Conservation (phyloP, 1,140 invertebrate genomes). For the Neodiprion lecontei region DNA sequence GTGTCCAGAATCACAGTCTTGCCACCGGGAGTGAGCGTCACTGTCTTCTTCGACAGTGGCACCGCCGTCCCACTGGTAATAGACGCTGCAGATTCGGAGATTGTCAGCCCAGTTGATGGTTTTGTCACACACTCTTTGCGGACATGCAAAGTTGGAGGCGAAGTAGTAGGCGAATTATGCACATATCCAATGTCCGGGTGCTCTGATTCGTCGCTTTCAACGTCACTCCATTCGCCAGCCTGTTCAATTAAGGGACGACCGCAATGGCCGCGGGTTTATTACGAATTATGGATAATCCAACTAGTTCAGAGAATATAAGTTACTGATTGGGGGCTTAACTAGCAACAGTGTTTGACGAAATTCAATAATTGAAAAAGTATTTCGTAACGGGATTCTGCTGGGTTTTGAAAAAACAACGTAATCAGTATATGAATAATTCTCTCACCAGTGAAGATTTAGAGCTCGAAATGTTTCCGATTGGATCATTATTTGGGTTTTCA, state of each 20-base stretch:
- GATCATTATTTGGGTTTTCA: slow-evolving; percentile 1
- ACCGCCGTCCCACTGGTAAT: slow-evolving; percentile 29
- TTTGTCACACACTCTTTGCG: slow-evolving; percentile 6
- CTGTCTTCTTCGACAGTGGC: slow-evolving; percentile 34
- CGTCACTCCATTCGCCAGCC: slow-evolving; percentile 18
- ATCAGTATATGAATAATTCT: neutral
- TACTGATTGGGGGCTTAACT: no score
- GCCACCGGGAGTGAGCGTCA: slow-evolving; percentile 36
- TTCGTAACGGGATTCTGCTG: no score
- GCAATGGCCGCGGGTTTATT: no score
- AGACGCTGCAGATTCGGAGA: neutral
- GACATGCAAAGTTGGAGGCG: neutral
- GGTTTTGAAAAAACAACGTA: neutral
- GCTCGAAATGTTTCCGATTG: neutral
- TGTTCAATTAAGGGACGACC: neutral
- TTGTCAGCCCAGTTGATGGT: neutral
- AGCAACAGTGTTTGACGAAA: no score
- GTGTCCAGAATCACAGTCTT: slow-evolving; percentile 42
- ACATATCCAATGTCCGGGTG: no score
- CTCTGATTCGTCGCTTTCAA: slow-evolving; percentile 2
- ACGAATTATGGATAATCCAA: no score
- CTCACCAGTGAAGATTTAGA: neutral
- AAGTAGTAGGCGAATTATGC: no score
- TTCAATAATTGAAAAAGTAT: no score
- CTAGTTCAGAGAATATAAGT: no score